Evolutionary conservation across 1,140 invertebrate genomes (phyloP).

Genomic region (Cephus cinctus): DNA sequence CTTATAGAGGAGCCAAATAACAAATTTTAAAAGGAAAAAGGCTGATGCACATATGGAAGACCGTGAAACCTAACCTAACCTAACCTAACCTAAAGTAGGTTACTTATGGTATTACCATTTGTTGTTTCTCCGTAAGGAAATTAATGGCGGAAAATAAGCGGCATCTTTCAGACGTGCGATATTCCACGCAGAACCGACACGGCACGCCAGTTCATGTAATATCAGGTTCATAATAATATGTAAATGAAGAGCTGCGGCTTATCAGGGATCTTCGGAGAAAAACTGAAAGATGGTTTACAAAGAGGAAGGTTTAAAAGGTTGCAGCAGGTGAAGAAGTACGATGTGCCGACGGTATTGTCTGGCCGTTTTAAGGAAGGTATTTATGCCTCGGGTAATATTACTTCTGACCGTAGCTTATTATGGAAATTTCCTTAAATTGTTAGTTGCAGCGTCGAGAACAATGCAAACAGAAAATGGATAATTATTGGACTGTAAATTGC

Average conservation of each 20-base stretch:
- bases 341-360: not conserved
- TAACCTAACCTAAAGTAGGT: no score
- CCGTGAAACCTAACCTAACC: no score
- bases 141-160: no score
- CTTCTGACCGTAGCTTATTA: conserved; percentile 26
- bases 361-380: not conserved
- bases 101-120: no score
- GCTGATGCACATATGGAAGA: no score
- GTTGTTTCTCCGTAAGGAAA: no score
- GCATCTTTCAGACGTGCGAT: no score
- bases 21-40: no score
- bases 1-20: no score
- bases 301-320: no score
- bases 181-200: conserved; percentile 15
- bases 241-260: conserved; percentile 27
- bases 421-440: conserved; percentile 39
- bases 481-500: conserved; percentile 34
- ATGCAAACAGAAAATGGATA: conserved; percentile 43
- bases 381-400: not conserved
- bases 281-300: no score
- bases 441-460: conserved; percentile 27
- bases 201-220: conserved; percentile 19
- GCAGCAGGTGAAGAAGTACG: not conserved
- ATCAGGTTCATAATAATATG: conserved; percentile 29
- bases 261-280: no score